These are phyloP conservation scores for Holacanthus passer DNA, from an alignment of 2,113 vertebrate species.

Conservation along the genomic window DNA sequence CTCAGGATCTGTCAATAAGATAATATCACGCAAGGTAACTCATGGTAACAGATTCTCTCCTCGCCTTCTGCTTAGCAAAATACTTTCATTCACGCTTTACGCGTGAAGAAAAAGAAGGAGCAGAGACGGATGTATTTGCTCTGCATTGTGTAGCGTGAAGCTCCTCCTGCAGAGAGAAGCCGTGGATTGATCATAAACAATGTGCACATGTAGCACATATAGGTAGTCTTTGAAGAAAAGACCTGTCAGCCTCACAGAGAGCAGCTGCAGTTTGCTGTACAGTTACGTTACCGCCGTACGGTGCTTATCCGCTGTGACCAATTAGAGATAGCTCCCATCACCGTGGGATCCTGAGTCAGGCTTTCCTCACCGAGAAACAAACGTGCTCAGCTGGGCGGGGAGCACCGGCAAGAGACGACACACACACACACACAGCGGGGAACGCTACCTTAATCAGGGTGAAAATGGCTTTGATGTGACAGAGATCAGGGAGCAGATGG, in stretches of 20 bases:
- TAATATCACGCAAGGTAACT: neutral
- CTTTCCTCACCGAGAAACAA: conserved; percentile 53
- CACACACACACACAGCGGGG: conserved; percentile 9
- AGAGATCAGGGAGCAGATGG: conserved; percentile 27
- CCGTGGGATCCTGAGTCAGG: conserved; percentile 55
- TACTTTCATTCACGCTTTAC: neutral
- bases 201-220: conserved; percentile 1
- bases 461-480: conserved; percentile 54
- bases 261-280: conserved; percentile 44
- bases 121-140: neutral
- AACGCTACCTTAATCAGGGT: conserved; percentile 49
- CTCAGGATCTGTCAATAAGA: neutral
- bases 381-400: conserved; percentile 24
- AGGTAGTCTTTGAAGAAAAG: conserved; percentile 49
- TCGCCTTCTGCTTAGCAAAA: neutral
- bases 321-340: conserved; percentile 69
- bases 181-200: conserved; percentile 36
- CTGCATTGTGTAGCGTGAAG: neutral
- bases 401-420: neutral
- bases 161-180: conserved; percentile 15
- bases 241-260: conserved; percentile 59
- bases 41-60: neutral
- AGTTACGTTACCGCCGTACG: conserved; percentile 36
- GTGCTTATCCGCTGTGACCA: conserved; percentile 65
- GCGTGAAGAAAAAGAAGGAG: neutral